Conservation (phyloP, 2,113 vertebrate genomes). For the Aegotheles bennettii region DNA sequence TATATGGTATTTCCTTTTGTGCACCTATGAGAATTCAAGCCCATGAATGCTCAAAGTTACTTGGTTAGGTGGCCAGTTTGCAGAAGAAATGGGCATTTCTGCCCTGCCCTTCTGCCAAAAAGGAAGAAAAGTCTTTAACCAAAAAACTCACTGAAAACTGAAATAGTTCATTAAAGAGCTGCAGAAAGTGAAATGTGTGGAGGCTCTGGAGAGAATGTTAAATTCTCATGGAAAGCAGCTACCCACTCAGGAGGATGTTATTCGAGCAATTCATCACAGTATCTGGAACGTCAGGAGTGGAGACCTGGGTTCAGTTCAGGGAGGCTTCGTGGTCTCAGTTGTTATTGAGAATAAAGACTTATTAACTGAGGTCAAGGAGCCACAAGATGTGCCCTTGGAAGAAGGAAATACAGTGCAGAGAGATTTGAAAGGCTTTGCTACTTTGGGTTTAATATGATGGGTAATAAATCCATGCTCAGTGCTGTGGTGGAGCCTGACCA, state of each 20-base stretch:
- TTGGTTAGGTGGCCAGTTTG: neutral
- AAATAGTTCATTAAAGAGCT: neutral
- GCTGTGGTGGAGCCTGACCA: neutral
- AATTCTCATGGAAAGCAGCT: neutral
- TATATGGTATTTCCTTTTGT: neutral
- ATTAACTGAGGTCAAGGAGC: slow-evolving; percentile 50
- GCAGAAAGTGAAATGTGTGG: neutral
- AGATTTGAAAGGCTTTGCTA: slow-evolving; percentile 50
- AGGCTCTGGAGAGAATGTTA: neutral
- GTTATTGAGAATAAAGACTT: slow-evolving; percentile 57
- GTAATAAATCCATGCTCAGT: neutral
- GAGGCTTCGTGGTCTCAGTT: slow-evolving; percentile 18
- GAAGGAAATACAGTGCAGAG: neutral
- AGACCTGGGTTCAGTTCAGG: neutral
- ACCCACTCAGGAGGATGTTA: neutral
- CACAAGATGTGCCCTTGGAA: slow-evolving; percentile 19
- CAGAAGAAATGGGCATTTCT: neutral
- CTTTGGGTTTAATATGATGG: neutral
- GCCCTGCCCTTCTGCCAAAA: neutral
- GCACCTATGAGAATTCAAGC: neutral
- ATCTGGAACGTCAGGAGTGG: slow-evolving; percentile 20
- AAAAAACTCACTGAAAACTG: neutral
- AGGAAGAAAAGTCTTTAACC: neutral
- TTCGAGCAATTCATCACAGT: neutral
- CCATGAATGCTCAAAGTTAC: neutral